A percentile compares a stretch with the other conserved stretches of the same genome.
phyloP scores from a whole-genome alignment of 2,797 vertebrate species.

The Mus caroli region DNA sequence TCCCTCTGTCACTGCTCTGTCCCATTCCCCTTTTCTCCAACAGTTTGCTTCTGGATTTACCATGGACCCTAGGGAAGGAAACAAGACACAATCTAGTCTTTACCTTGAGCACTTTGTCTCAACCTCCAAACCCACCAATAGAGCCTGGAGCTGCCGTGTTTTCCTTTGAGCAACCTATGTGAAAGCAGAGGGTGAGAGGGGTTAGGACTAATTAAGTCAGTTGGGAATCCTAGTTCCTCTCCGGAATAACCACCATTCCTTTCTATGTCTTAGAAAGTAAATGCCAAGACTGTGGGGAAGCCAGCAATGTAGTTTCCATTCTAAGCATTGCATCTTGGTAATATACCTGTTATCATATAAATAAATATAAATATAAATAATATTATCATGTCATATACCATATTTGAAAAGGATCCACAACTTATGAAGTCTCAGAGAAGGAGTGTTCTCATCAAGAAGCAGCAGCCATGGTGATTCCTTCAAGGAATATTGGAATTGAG shows the following conservation, averaged over 20 bases:
- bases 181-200: neutral
- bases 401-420: neutral
- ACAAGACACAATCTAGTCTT: neutral
- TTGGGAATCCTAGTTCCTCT: constrained; percentile 15
- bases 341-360: neutral
- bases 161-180: constrained; percentile 2
- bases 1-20: neutral
- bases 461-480: neutral
- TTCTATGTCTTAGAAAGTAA: neutral
- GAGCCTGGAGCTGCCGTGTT: neutral
- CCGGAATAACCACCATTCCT: neutral
- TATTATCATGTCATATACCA: neutral
- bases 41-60: neutral
- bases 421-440: neutral
- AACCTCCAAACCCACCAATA: neutral
- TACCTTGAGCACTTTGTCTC: neutral
- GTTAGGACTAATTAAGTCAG: constrained; percentile 55
- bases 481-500: neutral
- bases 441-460: neutral
- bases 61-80: neutral
- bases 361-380: neutral
- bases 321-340: neutral
- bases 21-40: neutral
- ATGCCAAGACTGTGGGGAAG: neutral
- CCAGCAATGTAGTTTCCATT: neutral